These are phyloP conservation scores for Scophthalmus maximus DNA, from an alignment of 2,113 vertebrate genomes.

Conservation along the genomic window DNA sequence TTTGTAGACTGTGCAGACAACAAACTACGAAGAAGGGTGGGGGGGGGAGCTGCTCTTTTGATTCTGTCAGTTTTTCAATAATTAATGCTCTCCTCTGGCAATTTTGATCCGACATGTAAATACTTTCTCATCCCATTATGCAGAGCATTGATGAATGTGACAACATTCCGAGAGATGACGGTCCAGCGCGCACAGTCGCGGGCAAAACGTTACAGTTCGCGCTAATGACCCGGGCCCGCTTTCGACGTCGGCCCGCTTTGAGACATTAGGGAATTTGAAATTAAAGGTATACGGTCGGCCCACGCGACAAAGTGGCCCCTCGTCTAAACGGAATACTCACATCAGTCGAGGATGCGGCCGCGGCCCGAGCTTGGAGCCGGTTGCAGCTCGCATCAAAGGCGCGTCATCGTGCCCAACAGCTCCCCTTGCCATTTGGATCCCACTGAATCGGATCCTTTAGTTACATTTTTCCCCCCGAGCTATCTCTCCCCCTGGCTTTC, in stretches of 20 bases:
- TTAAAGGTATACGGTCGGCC: constrained; percentile 84
- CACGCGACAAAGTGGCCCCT: constrained; percentile 66
- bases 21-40: constrained; percentile 68
- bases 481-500: constrained; percentile 65
- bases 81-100: constrained; percentile 81
- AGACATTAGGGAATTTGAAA: constrained; percentile 83
- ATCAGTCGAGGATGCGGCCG: constrained; percentile 73
- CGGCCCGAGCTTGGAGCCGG: constrained; percentile 76
- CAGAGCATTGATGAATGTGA: constrained; percentile 74
- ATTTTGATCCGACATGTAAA: constrained; percentile 81
- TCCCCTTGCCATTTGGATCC: constrained; percentile 78
- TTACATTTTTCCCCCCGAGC: constrained; percentile 73
- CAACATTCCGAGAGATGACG: constrained; percentile 76
- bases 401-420: constrained; percentile 78
- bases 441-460: constrained; percentile 72
- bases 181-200: constrained; percentile 64
- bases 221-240: constrained; percentile 70
- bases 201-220: constrained; percentile 71
- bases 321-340: constrained; percentile 67
- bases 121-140: constrained; percentile 79
- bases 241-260: constrained; percentile 73
- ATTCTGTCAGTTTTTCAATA: constrained; percentile 81
- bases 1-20: constrained; percentile 75
- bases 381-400: constrained; percentile 82
- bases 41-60: constrained; percentile 71